Evolutionary conservation across 2,113 vertebrate species (phyloP).

Genomic region (Rhabdornis inornatus): DNA sequence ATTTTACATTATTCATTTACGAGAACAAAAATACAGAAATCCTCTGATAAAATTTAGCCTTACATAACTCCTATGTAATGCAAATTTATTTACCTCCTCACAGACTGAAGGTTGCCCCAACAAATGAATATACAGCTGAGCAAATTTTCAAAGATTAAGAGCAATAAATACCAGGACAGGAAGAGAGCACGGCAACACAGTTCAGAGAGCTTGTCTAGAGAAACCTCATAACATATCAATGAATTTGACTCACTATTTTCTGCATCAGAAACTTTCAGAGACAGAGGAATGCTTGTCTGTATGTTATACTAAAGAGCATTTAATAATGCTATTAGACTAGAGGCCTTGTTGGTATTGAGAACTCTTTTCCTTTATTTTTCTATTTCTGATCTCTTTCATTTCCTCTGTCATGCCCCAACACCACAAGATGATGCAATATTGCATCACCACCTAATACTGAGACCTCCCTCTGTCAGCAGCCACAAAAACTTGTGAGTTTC

Average conservation of each 20-base stretch:
- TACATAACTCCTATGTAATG: neutral
- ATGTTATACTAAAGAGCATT: neutral
- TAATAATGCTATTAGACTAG: neutral
- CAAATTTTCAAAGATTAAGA: neutral
- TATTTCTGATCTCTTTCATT: slow-evolving; percentile 32
- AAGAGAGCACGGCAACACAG: neutral
- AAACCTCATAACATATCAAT: neutral
- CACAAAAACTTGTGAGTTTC: neutral
- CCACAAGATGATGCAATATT: slow-evolving; percentile 56
- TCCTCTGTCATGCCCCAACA: neutral
- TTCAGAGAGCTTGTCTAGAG: neutral
- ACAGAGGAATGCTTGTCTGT: neutral
- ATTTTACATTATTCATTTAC: neutral
- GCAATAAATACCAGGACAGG: neutral
- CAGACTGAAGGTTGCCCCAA: neutral
- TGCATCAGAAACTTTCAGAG: neutral
- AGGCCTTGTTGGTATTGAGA: neutral
- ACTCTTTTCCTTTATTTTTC: slow-evolving; percentile 1
- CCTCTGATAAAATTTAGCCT: neutral
- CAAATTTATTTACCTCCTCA: neutral
- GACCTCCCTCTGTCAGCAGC: neutral
- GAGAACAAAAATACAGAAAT: neutral
- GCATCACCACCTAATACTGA: slow-evolving; percentile 19
- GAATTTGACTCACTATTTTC: neutral
- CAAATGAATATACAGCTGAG: neutral